Evolutionary conservation across 92 coral and sea anemone species (phyloP).

Genomic region (Heliopora coerulea): DNA sequence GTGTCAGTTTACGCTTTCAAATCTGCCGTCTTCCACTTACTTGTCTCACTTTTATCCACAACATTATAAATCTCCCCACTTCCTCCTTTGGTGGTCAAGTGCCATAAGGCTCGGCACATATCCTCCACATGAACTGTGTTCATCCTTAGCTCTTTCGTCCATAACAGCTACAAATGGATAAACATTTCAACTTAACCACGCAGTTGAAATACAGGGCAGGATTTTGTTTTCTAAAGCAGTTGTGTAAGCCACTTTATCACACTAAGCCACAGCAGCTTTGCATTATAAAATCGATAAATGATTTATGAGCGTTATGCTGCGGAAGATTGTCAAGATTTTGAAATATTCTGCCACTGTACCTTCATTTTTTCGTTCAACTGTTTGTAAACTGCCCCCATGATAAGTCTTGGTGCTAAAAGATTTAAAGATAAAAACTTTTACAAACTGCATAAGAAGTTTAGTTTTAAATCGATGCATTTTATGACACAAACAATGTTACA

Average conservation of each 20-base stretch:
- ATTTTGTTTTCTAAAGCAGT: too few relatives aligned
- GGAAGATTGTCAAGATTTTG: too few relatives aligned
- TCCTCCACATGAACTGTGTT: conserved; percentile 89
- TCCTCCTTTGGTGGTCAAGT: conserved; percentile 69
- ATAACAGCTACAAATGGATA: conserved; percentile 59
- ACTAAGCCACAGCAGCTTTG: too few relatives aligned
- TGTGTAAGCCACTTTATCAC: too few relatives aligned
- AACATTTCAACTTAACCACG: too few relatives aligned
- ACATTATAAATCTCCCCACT: conserved; percentile 77
- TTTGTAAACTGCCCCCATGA: conserved; percentile 93
- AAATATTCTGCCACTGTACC: conserved; percentile 54
- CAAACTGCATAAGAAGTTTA: too few relatives aligned
- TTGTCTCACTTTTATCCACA: conserved; percentile 80
- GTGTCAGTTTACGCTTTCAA: too few relatives aligned
- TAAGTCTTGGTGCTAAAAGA: conserved; percentile 76
- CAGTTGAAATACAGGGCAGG: too few relatives aligned
- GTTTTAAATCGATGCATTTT: too few relatives aligned
- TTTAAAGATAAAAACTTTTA: not conserved
- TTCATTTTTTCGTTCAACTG: conserved; percentile 87
- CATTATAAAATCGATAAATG: too few relatives aligned
- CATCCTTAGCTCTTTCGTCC: conserved; percentile 97
- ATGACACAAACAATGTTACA: too few relatives aligned
- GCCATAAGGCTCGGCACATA: conserved; percentile 92
- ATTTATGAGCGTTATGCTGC: too few relatives aligned
- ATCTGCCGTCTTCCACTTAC: conserved; percentile 56